Evolutionary conservation across 2,113 vertebrate species (phyloP).

Genomic region (Blennius ocellaris): DNA sequence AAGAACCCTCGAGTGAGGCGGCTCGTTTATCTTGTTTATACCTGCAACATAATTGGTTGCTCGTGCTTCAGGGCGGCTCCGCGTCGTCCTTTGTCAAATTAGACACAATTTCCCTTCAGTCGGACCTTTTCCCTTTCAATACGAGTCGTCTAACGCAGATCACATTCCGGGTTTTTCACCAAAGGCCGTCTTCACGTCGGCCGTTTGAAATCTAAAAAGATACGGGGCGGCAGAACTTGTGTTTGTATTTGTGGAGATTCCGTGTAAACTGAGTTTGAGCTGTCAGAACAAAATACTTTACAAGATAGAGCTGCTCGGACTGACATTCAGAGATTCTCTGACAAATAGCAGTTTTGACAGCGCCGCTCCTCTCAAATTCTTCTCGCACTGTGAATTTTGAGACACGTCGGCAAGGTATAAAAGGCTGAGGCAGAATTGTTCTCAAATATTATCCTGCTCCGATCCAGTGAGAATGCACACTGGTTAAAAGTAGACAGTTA

Average conservation of each 20-base stretch:
- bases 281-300: constrained; percentile 42
- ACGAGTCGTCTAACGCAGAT: constrained; percentile 48
- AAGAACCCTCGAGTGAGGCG: constrained; percentile 26
- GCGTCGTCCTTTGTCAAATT: constrained; percentile 59
- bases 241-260: constrained; percentile 16
- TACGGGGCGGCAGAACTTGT: constrained; percentile 1
- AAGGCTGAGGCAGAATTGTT: background rate
- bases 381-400: background rate
- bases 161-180: constrained; percentile 27
- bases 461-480: background rate
- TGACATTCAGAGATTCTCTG: constrained; percentile 28
- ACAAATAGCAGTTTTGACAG: constrained; percentile 27
- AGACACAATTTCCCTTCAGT: constrained; percentile 36
- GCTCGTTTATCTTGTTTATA: constrained; percentile 40
- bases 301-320: constrained; percentile 5
- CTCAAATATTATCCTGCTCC: background rate
- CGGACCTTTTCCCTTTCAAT: constrained; percentile 27
- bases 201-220: constrained; percentile 26
- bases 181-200: constrained; percentile 5
- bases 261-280: constrained; percentile 26
- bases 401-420: constrained; percentile 5
- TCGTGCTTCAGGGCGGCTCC: constrained; percentile 43
- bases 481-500: background rate
- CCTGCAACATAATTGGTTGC: constrained; percentile 52
- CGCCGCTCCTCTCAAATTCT: background rate